These are phyloP conservation scores for Fragum sueziense DNA, from an alignment of 2,888 invertebrate genomes.

Conservation along the genomic window DNA sequence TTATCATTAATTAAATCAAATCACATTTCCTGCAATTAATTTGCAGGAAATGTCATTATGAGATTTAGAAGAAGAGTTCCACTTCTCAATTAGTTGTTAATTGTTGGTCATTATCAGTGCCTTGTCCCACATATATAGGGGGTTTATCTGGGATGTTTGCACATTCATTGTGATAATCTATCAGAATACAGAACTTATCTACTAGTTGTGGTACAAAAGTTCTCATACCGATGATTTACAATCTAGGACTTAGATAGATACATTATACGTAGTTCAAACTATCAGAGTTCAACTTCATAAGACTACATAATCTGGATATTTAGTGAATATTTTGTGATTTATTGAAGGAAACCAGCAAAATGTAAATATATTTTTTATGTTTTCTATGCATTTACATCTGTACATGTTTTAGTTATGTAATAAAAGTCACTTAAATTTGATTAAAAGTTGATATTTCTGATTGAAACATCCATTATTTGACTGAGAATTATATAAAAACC, in stretches of 20 bases:
- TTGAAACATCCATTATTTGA: too few species aligned
- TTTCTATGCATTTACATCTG: too few species aligned
- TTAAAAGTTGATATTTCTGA: too few species aligned
- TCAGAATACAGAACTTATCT: neutral
- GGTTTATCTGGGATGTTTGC: constrained; percentile 12
- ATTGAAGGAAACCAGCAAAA: neutral
- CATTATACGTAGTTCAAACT: neutral
- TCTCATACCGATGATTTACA: neutral
- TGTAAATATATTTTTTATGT: neutral
- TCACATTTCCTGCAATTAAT: neutral
- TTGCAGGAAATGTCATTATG: neutral
- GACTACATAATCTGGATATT: neutral
- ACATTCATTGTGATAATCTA: constrained; percentile 4
- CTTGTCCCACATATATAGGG: constrained; percentile 10
- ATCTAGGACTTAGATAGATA: neutral
- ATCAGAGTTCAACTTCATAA: neutral
- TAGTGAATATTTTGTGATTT: too few species aligned
- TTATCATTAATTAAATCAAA: too few species aligned
- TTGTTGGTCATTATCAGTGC: constrained; percentile 10
- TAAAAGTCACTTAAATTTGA: too few species aligned
- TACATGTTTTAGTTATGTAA: too few species aligned
- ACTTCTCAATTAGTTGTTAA: constrained; percentile 8
- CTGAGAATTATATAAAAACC: too few species aligned
- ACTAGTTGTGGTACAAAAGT: neutral
- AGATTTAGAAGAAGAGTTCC: constrained; percentile 12